Percentiles rank a stretch among this genome's conserved stretches.
phyloP scores from a whole-genome alignment of 1,140 invertebrate species.

The Drosophila athabasca region DNA sequence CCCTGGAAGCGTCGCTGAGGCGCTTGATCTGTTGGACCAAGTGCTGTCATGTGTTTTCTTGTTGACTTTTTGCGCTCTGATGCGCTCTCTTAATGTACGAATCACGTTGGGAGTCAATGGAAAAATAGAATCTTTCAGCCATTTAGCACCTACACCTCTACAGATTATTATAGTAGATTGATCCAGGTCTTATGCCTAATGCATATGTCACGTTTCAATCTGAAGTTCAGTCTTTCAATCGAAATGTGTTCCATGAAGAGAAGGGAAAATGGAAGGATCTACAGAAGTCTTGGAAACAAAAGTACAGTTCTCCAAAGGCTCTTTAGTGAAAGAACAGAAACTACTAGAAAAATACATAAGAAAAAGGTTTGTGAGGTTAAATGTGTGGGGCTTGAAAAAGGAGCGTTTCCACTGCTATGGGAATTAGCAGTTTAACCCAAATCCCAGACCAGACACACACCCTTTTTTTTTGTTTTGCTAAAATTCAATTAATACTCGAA shows the following conservation, averaged over 20 bases:
- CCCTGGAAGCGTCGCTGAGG: not conserved
- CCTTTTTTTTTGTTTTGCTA: slow-evolving; percentile 35
- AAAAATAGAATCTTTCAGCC: slow-evolving; percentile 11
- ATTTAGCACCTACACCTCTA: slow-evolving; percentile 49
- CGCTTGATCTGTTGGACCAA: slow-evolving; percentile 20
- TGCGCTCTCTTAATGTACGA: slow-evolving; percentile 42
- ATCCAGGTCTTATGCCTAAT: not conserved
- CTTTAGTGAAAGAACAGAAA: too few relatives aligned
- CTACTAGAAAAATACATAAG: too few relatives aligned
- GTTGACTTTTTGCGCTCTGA: slow-evolving; percentile 8
- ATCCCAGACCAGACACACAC: slow-evolving; percentile 30
- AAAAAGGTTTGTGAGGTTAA: too few relatives aligned
- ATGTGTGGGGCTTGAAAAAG: too few relatives aligned
- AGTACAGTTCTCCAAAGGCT: too few relatives aligned
- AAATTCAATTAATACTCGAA: slow-evolving; percentile 44
- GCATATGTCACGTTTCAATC: not conserved
- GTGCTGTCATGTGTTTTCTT: slow-evolving; percentile 13
- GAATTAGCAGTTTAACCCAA: slow-evolving; percentile 10
- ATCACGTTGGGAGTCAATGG: slow-evolving; percentile 53
- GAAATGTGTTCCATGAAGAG: too few relatives aligned
- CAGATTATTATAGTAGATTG: not conserved
- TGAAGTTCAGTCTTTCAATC: too few relatives aligned
- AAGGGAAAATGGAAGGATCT: too few relatives aligned
- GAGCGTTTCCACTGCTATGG: too few relatives aligned
- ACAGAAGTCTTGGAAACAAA: too few relatives aligned